phyloP scores from a whole-genome alignment of 92 coral and sea anemone genomes.

The Micromussa lordhowensis region DNA sequence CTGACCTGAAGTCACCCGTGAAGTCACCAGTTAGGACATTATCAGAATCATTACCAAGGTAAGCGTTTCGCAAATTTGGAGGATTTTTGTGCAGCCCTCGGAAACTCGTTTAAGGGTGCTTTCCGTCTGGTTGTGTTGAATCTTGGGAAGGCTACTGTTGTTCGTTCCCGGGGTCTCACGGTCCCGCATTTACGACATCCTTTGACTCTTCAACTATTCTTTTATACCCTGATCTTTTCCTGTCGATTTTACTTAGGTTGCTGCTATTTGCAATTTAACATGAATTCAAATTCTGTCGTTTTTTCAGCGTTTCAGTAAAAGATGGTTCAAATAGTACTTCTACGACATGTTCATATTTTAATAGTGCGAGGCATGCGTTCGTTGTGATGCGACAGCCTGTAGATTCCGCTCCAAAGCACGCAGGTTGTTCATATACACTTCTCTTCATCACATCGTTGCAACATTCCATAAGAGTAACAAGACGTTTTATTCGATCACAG shows the following conservation, averaged over 20 bases:
- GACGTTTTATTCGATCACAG: too few relatives aligned
- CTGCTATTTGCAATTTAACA: neutral
- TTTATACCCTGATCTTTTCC: neutral
- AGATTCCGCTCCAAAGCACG: too few relatives aligned
- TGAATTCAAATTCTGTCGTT: neutral
- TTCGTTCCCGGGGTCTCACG: neutral
- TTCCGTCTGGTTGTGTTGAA: neutral
- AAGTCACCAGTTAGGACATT: constrained; percentile 84
- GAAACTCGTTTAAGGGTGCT: neutral
- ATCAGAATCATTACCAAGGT: constrained; percentile 84
- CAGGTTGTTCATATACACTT: neutral
- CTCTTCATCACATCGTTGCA: neutral
- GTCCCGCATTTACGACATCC: neutral
- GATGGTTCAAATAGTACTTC: neutral
- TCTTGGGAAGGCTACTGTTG: neutral
- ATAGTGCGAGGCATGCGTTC: neutral
- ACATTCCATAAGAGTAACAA: neutral
- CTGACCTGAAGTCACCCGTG: constrained; percentile 84
- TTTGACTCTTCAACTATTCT: neutral
- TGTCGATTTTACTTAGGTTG: neutral
- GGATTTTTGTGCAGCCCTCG: neutral
- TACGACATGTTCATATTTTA: neutral
- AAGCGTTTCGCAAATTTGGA: constrained; percentile 3
- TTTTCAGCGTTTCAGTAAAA: neutral
- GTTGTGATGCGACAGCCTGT: too few relatives aligned